Base-by-base conservation (phyloP, 2,113 vertebrate species). In the Megaceryle maxima region DNA sequence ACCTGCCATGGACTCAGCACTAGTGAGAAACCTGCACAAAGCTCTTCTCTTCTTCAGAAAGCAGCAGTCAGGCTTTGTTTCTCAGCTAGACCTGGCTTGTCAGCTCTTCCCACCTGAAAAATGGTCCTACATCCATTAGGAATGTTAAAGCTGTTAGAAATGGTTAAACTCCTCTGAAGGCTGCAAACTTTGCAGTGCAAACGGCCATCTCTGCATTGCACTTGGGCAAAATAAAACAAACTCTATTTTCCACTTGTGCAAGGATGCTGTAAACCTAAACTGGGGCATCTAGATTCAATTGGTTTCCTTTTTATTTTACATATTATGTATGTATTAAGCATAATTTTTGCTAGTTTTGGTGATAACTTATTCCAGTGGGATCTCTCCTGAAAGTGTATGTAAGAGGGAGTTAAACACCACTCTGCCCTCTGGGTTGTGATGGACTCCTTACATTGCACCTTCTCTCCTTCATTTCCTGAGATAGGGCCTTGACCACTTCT, bases 201-300 rank as follows among this genome's bases (percentile, higher is more conserved):
- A 9, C 0, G 4, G 41, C n/a, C 21, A 0, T 4, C 25, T 68
- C 53, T 3, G 16, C 1, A 0, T 41, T 19, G 37, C 11, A 20
- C 29, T n/a, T 53, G 59, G 46, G 29, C 55, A 41, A 29, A 81
- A 77, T 17, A 60, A 46, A 62, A 31, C 46, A 21, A 62, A 35
- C 24, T 21, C 16, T 21, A 8, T 20, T 31, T 69, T 35, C 25
- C 3, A 1, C 63, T 46, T 6, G 13, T 33, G 28, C 41, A 41
- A 62, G 15, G 33, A 16, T 13, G 21, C 29, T 59, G 16, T 55
- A 89, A 56, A 67, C 13, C 2, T 39, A 21, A 51, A 67, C 13
- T 2, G 39, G 18, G 37, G 5, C 15, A 13, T 14, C 51, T 24
- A 35, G 5, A 11, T 35, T 46, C 37, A 57, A 53, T 13, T 22